Base-by-base conservation (phyloP, 2,797 vertebrate genomes). In the Sebastes matsubarae region DNA sequence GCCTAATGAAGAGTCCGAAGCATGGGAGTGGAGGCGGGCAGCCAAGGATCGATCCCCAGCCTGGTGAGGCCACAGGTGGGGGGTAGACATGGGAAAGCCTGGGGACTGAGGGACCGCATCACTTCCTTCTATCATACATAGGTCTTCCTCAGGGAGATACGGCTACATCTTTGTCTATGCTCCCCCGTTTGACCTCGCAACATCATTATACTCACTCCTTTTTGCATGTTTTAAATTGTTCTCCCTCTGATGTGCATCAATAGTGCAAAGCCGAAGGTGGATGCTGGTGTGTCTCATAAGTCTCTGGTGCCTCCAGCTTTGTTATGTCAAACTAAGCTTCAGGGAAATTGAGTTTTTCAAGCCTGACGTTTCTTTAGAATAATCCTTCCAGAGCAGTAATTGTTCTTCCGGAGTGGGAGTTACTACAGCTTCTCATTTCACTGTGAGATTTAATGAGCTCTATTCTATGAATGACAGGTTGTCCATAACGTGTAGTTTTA, bases 1-100 rank as follows among this genome's bases (percentile, higher is more conserved):
- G 61, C 75, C 85, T 95, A 95, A 95, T 96, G 92, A 94, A 93
- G 94, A 92, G 92, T 78, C 87, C 69, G 27, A 77, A 85, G 84
- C 88, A 83, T 61, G 75, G 86, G 85, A 87, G 90, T 75, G 61
- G 75, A 92, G 87, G 83, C 60, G 63, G 85, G 72, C 67, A 85
- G 83, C 75, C 79, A 50, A 79, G 68, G 87, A 95, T 95, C 87
- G 87, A 95, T 95, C 85, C 87, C 81, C 70, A 80, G 79, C 79
- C 79, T 67, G 61, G 70, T 78, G 87, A 91, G 90, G 92, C 77
- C 86, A 72, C 89, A 86, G 87, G 75, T 87, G 80, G 84, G 75
- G 61, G 52, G 57, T 18, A 42, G 10, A 60, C 69, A 73, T 18
- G 75, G 88, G 72, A 86, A 92, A 91, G 89, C 77, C 84, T 86